A percentile compares a stretch with the other conserved stretches of the same genome.
phyloP scores from a whole-genome alignment of 2,888 invertebrate genomes.

The Catocala fraxini region DNA sequence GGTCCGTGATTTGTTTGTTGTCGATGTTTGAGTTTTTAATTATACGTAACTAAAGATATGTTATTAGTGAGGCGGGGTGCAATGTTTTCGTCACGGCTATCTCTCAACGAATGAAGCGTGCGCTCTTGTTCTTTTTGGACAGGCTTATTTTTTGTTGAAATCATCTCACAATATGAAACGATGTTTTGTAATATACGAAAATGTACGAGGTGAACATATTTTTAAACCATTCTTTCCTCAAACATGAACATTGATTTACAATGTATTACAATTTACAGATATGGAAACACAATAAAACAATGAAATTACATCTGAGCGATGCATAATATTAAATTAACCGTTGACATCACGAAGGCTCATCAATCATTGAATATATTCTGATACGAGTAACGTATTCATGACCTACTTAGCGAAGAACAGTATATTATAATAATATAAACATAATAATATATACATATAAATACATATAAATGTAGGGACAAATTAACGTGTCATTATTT shows the following conservation, averaged over 20 bases:
- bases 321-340: constrained; percentile 71
- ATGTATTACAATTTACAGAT: constrained; percentile 52
- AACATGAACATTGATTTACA: constrained; percentile 57
- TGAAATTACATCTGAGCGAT: constrained; percentile 46
- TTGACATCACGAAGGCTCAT: constrained; percentile 69
- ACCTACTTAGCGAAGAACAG: constrained; percentile 60
- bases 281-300: constrained; percentile 52
- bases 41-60: constrained; percentile 81
- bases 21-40: constrained; percentile 86
- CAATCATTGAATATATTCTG: constrained; percentile 68
- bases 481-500: constrained; percentile 76
- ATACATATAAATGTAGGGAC: constrained; percentile 60
- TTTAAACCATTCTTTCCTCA: constrained; percentile 52
- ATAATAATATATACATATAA: too few species aligned
- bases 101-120: constrained; percentile 61
- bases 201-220: neutral
- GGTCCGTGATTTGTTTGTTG: constrained; percentile 79
- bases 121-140: constrained; percentile 54
- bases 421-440: constrained; percentile 37
- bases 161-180: constrained; percentile 33
- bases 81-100: constrained; percentile 75
- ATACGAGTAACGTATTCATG: constrained; percentile 69
- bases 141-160: constrained; percentile 50
- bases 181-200: constrained; percentile 27
- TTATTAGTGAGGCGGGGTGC: constrained; percentile 79